Evolutionary conservation across 1,140 invertebrate genomes (phyloP).

Genomic region (Drosophila tropicalis): DNA sequence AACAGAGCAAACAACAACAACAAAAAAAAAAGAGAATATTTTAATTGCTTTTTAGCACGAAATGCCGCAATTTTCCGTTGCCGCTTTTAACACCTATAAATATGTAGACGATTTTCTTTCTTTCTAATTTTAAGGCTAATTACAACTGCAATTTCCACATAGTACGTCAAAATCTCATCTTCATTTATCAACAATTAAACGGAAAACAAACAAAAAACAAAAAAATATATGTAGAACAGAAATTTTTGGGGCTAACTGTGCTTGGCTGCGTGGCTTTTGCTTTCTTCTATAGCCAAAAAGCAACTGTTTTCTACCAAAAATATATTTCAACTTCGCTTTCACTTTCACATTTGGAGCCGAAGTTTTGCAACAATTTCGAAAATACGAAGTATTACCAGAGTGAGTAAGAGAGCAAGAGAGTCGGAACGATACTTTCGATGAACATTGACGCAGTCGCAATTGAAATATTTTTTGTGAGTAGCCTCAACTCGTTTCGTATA

Average conservation of each 20-base stretch:
- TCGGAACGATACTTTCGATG: background rate
- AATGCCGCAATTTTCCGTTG: constrained; percentile 65
- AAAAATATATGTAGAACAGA: constrained; percentile 2
- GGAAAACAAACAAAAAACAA: constrained; percentile 24
- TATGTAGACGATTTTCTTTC: constrained; percentile 52
- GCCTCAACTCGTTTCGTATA: constrained; percentile 13
- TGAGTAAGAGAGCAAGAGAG: constrained; percentile 1
- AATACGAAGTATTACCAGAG: background rate
- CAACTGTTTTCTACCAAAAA: constrained; percentile 1
- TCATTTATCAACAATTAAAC: constrained; percentile 3
- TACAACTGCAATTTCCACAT: constrained; percentile 37
- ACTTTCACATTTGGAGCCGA: background rate
- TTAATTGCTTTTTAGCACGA: constrained; percentile 75
- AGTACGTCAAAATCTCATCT: constrained; percentile 16
- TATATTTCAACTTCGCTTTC: constrained; percentile 8
- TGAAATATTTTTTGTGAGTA: background rate
- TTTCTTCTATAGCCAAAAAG: constrained; percentile 2
- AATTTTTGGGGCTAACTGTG: background rate
- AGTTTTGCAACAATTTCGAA: background rate
- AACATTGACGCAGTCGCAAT: constrained; percentile 17
- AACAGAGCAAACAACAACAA: background rate
- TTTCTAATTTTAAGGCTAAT: constrained; percentile 47
- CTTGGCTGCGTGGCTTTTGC: constrained; percentile 2
- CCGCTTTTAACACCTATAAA: constrained; percentile 70
- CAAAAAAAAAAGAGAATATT: constrained; percentile 49